phyloP scores from a whole-genome alignment of 2,113 vertebrate species.

The Neopipo cinnamomea region DNA sequence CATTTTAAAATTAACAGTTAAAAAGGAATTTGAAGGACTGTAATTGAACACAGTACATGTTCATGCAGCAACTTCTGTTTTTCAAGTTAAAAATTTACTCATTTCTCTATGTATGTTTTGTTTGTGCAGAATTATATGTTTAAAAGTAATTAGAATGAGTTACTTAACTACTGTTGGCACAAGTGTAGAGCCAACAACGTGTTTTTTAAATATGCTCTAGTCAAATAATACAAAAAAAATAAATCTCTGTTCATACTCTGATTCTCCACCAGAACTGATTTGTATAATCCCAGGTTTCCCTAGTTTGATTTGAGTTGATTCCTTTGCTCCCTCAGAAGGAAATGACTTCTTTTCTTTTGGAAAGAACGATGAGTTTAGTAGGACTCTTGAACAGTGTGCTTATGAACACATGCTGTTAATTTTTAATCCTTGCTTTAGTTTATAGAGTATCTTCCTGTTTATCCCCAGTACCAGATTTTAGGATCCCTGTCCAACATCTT shows the following conservation, averaged over 20 bases:
- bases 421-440: background rate
- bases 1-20: background rate
- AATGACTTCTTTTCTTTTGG: background rate
- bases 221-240: background rate
- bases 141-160: background rate
- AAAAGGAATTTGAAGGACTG: background rate
- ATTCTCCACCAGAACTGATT: background rate
- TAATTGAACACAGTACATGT: background rate
- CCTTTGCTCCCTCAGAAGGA: background rate
- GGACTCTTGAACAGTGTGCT: background rate
- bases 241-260: background rate
- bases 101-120: background rate
- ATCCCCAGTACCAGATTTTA: background rate
- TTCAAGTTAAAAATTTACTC: background rate
- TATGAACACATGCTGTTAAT: background rate
- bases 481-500: background rate
- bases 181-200: background rate
- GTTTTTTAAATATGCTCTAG: background rate
- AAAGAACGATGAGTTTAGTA: background rate
- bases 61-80: background rate
- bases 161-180: background rate
- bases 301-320: background rate
- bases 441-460: background rate
- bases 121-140: background rate
- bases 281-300: background rate